A percentile compares a stretch with the other conserved stretches of the same genome.
Evolutionary conservation across 2,888 invertebrate species (phyloP).

Genomic region (Allophyes oxyacanthae): DNA sequence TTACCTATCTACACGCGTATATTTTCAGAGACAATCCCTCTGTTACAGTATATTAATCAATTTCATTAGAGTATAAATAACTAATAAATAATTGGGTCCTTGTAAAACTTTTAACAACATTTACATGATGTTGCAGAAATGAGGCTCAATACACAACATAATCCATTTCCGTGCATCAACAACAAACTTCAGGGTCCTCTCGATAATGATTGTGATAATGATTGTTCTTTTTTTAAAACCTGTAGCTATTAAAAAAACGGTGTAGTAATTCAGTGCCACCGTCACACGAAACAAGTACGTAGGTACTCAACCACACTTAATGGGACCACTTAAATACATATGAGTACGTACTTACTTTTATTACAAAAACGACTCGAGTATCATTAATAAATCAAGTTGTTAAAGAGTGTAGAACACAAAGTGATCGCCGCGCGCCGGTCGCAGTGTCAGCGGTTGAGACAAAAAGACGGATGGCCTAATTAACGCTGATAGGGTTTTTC

Average conservation of each 20-base stretch:
- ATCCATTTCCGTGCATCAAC: conserved; percentile 12
- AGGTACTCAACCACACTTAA: conserved; percentile 17
- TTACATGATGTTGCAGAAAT: conserved; percentile 9
- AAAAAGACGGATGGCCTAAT: conserved; percentile 13
- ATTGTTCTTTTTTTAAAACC: conserved; percentile 7
- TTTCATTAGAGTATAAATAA: neutral
- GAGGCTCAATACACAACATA: conserved; percentile 12
- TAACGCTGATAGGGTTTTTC: conserved; percentile 10
- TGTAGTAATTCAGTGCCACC: neutral
- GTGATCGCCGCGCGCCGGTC: conserved; percentile 12
- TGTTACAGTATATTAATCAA: no score
- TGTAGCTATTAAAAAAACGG: neutral
- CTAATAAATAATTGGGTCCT: conserved; percentile 5
- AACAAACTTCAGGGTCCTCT: conserved; percentile 15
- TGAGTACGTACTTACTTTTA: neutral
- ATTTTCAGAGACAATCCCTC: conserved; percentile 2
- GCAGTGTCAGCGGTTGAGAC: conserved; percentile 1
- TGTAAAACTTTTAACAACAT: conserved; percentile 2
- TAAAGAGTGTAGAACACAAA: conserved; percentile 5
- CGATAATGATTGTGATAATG: conserved; percentile 22
- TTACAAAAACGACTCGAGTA: conserved; percentile 11
- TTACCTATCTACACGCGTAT: neutral
- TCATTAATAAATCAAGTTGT: conserved; percentile 2
- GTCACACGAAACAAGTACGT: conserved; percentile 11
- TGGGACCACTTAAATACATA: conserved; percentile 12